Percentiles rank a stretch among this genome's conserved stretches.
These are phyloP conservation scores for Zoanthus sociatus DNA, from an alignment of 92 coral and sea anemone genomes.

Conservation along the genomic window DNA sequence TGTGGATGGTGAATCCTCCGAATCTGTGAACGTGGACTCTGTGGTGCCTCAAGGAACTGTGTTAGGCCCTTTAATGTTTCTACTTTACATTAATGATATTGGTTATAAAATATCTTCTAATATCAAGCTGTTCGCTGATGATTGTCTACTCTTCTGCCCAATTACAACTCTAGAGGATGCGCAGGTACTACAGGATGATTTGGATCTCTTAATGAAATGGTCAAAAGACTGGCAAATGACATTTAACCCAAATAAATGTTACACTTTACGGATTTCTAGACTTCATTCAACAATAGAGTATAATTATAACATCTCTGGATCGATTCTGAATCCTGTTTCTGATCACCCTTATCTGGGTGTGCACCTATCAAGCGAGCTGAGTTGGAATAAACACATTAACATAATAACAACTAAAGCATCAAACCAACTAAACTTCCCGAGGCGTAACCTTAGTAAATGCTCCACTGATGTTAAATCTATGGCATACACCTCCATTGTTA, in stretches of 20 bases:
- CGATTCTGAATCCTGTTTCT: background rate
- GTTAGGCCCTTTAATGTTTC: background rate
- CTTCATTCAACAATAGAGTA: no score
- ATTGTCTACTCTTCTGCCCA: background rate
- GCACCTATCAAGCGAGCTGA: background rate
- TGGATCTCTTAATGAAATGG: background rate
- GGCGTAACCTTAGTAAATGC: background rate
- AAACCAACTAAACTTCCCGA: background rate
- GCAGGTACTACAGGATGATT: constrained; percentile 6
- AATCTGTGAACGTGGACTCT: constrained; percentile 22
- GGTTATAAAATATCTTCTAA: background rate
- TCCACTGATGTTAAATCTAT: background rate
- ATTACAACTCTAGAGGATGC: background rate
- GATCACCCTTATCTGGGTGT: background rate
- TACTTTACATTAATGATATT: no score
- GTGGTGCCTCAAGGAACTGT: constrained; percentile 39
- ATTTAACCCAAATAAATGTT: background rate
- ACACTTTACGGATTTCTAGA: background rate
- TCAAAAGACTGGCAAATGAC: background rate
- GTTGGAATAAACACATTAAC: background rate
- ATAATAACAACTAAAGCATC: background rate
- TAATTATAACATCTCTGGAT: background rate
- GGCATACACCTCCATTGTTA: no score
- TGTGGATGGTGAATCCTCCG: constrained; percentile 46
- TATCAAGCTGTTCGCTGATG: background rate